Evolutionary conservation across 2,797 vertebrate species (phyloP).

Genomic region (Diceros bicornis): DNA sequence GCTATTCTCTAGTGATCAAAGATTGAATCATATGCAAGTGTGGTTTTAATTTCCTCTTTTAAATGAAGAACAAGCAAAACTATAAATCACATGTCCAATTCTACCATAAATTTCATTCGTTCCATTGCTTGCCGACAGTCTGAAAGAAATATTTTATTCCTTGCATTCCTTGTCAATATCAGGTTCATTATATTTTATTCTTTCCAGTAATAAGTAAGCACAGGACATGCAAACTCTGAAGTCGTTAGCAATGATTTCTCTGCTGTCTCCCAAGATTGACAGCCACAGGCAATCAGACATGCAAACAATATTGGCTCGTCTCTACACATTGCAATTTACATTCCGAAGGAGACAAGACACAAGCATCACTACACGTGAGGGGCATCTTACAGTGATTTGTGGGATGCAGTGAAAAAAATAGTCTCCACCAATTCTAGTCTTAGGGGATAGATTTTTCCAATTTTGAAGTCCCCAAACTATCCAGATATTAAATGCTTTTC

Average conservation of each 20-base stretch:
- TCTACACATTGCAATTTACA: neutral
- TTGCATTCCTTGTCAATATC: slow-evolving; percentile 63
- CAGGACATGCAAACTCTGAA: slow-evolving; percentile 4
- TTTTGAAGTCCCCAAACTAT: slow-evolving; percentile 12
- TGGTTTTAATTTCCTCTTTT: slow-evolving; percentile 85
- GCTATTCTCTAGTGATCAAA: slow-evolving; percentile 81
- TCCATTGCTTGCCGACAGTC: slow-evolving; percentile 54
- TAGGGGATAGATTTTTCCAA: neutral
- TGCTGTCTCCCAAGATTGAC: neutral
- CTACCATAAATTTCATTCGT: slow-evolving; percentile 75
- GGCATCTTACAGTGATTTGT: neutral
- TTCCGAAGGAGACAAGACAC: neutral
- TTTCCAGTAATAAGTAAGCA: slow-evolving; percentile 54
- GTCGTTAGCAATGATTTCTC: neutral
- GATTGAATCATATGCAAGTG: slow-evolving; percentile 76
- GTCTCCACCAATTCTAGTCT: neutral
- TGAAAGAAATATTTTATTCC: slow-evolving; percentile 72
- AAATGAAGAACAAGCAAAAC: slow-evolving; percentile 77
- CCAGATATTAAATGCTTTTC: neutral
- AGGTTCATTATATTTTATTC: slow-evolving; percentile 74
- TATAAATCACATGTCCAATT: slow-evolving; percentile 76
- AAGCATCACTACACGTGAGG: neutral
- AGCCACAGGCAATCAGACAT: slow-evolving; percentile 52
- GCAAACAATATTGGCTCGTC: slow-evolving; percentile 3
- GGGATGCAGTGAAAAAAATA: neutral